Base-by-base conservation (phyloP, 2,113 vertebrate genomes). In the Pelvicachromis taeniatus region DNA sequence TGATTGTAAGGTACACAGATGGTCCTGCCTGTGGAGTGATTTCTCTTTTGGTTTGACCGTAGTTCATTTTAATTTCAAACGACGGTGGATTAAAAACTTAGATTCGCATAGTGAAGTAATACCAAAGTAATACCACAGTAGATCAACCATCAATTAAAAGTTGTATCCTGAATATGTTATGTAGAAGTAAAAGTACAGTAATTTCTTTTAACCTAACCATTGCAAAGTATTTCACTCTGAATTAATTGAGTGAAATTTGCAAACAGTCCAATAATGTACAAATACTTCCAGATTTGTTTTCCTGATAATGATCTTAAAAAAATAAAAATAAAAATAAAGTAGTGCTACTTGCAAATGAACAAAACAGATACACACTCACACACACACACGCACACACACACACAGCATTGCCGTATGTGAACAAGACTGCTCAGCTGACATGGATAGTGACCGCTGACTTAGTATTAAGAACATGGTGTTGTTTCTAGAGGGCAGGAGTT, bases 381-480 rank as follows among this genome's bases (percentile, higher is more conserved):
- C 82, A 21, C 26, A 53, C 16, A 12, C 2, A 2, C 38, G 40
- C 78, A 40, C 84, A 63, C 61, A 83, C 78, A 33, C n/a, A 16
- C 1, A n/a, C 63, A 85, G 88, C 80, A 85, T 82, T 54, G 59
- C n/a, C 33, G 3, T 73, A 10, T 81, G 68, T 78, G 86, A 91
- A 87, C 85, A 77, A 19, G 90, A 73, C 85, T 53, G 84, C 83
- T 80, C 85, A 16, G 56, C 82, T 80, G 90, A 94, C 93, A 91
- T 42, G 65, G 77, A 77, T 75, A 86, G 87, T 82, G 94, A 94
- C 94, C 91, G 90, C 42, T 53, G 92, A 86, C 78, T 87, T 82
- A 31, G 89, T 79, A 90, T 88, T 82, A 90, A 77, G 90, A 94
- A 95, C 91, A 91, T 56, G 91, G 89, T 92, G 93, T 93, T 93